Percentiles rank a stretch among this genome's conserved stretches.
Conservation (phyloP, 2,888 invertebrate species). For the Noctuana brunneofusca region DNA sequence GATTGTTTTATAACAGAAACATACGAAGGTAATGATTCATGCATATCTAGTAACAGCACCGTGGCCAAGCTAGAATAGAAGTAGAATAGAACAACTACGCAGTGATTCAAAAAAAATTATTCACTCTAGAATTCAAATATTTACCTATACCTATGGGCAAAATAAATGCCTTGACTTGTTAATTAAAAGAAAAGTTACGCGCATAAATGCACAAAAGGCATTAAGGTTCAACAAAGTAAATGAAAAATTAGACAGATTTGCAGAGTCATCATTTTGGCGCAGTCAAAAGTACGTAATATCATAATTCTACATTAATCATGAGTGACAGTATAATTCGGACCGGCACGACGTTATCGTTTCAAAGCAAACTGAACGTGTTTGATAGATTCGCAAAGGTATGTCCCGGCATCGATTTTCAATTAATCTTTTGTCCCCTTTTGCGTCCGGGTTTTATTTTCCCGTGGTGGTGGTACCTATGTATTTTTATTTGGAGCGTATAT, state of each 20-base stretch:
- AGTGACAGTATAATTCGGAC: slow-evolving; percentile 70
- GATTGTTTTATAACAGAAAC: too few relatives aligned
- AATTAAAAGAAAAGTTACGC: slow-evolving; percentile 1
- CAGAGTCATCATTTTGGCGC: slow-evolving; percentile 24
- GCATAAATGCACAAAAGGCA: not conserved
- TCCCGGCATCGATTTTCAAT: slow-evolving; percentile 73
- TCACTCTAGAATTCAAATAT: not conserved
- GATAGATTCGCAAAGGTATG: slow-evolving; percentile 70
- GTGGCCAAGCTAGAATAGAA: too few relatives aligned
- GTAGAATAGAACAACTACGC: not conserved
- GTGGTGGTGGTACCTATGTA: slow-evolving; percentile 28
- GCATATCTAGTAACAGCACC: too few relatives aligned
- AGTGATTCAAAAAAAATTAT: not conserved
- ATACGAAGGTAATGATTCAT: too few relatives aligned
- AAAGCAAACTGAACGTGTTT: slow-evolving; percentile 73
- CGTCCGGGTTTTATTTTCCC: slow-evolving; percentile 42
- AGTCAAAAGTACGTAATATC: slow-evolving; percentile 48
- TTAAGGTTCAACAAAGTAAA: not conserved
- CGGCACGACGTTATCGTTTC: slow-evolving; percentile 58
- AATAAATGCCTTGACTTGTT: not conserved
- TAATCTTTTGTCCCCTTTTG: slow-evolving; percentile 76
- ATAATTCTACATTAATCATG: slow-evolving; percentile 73
- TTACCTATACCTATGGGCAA: not conserved
- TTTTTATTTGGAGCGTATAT: slow-evolving; percentile 29
- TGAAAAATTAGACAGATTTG: slow-evolving; percentile 25